Base-by-base conservation (phyloP, 53 echinoderm and acorn worm genomes). In the Glandiceps talaboti region DNA sequence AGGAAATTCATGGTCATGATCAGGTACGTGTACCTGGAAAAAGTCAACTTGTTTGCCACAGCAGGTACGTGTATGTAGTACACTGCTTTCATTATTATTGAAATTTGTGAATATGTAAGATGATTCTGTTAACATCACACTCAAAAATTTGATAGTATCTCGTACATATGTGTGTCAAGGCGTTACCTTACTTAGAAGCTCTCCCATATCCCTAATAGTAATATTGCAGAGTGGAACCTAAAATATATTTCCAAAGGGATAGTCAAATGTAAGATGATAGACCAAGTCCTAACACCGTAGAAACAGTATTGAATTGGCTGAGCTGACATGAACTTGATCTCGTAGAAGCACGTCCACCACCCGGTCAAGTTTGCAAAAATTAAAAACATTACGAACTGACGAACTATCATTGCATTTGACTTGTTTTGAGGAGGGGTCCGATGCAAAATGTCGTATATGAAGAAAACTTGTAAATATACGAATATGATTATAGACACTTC, bases 151-250 rank as follows among this genome's bases (percentile, higher is more conserved):
- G n/a, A n/a, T n/a, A n/a, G n/a, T n/a, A n/a, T n/a, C n/a, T n/a
- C n/a, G n/a, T n/a, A n/a, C n/a, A n/a, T n/a, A n/a, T n/a, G n/a
- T n/a, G n/a, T n/a, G n/a, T n/a, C n/a, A n/a, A n/a, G n/a, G n/a
- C n/a, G n/a, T n/a, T n/a, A n/a, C n/a, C n/a, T n/a, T n/a, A n/a
- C 64, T 45, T 20, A 20, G 20, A 45, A 45, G 20, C 64, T 45
- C 20, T 45, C 64, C 99, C 99, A 99, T 29, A 99, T 83, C 75
- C 93, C 99, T 29, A 99, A 93, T 89, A 99, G 93, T 33, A 93
- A 93, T 26, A 92, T 92, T 10, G 99, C 93, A 28, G 99, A 99
- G 79, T 99, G 99, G 89, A 99, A 99, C 20, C 99, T 84, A 86
- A 99, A 99, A 73, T 93, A 87, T 31, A 99, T 99, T 33, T 94